A percentile compares a stretch with the other conserved stretches of the same genome.
phyloP scores from a whole-genome alignment of 2,797 vertebrate genomes.

The Hyperoplus lanceolatus region DNA sequence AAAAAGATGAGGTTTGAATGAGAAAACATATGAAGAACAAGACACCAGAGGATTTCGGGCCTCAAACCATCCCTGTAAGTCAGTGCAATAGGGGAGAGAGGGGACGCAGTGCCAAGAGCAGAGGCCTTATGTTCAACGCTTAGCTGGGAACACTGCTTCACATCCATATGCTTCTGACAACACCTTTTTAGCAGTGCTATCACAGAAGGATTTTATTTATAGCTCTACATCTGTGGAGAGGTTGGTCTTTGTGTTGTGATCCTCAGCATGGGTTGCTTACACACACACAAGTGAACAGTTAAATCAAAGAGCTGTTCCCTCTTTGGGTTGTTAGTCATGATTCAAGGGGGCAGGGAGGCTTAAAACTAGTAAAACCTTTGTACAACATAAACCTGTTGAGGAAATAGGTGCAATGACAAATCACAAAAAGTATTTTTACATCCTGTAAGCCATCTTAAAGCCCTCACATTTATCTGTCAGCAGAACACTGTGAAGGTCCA shows the following conservation, averaged over 20 bases:
- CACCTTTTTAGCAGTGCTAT: slow-evolving; percentile 57
- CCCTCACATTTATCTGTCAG: background rate
- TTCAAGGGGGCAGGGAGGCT: background rate
- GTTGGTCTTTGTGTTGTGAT: slow-evolving; percentile 3
- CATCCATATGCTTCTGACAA: slow-evolving; percentile 46
- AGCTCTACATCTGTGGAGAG: slow-evolving; percentile 31
- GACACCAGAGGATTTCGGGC: background rate
- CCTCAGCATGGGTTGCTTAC: background rate
- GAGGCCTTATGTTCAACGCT: background rate
- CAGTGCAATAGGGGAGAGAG: background rate
- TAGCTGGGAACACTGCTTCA: slow-evolving; percentile 23
- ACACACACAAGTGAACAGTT: background rate
- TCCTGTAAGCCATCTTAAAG: background rate
- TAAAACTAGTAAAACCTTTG: background rate
- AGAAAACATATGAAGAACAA: slow-evolving; percentile 13
- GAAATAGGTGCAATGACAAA: background rate
- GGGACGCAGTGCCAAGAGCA: background rate
- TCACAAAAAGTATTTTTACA: background rate
- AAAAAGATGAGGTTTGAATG: slow-evolving; percentile 25
- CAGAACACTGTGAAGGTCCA: background rate
- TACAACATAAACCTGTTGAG: background rate
- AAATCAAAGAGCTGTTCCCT: slow-evolving; percentile 3
- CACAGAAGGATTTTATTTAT: slow-evolving; percentile 54
- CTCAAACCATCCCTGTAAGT: background rate
- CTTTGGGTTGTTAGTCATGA: background rate